Evolutionary conservation across 2,797 vertebrate genomes (phyloP), one percentile per base, ranked within the genome.

Genomic region (Kryptolebias ocellatus): DNA sequence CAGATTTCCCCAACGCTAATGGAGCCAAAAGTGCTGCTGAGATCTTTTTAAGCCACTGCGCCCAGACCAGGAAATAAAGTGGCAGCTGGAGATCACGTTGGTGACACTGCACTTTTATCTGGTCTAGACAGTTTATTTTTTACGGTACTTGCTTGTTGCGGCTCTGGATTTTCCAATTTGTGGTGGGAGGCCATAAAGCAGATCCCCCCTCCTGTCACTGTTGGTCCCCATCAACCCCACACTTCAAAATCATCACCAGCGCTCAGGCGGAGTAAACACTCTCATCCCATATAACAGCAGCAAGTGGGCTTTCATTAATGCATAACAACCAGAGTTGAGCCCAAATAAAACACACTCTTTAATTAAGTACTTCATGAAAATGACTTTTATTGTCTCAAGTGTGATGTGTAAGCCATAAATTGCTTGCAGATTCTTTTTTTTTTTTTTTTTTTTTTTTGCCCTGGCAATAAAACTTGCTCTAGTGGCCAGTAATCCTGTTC

Each of bases 361-460:
- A 84, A 91, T 86, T 85, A 84, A 79, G 75, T 42, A 66, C 54
- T 70, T 66, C 27, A 46, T 77, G 72, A 82, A 81, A 74, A 71
- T 55, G 54, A 20, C 14, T 82, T 90, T 90, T 81, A 90, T 63
- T 83, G 72, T 70, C 15, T 31, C 64, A 67, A 60, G 79, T 71
- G 80, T 81, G 79, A 81, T 68, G 31, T 67, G 37, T 39, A 44
- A 29, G 49, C 56, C 59, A 50, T 81, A 74, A 64, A 83, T 24
- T 59, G 53, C 52, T 61, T 49, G 55, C 60, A 44, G 46, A 67
- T 56, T 70, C 70, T 67, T 37, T 49, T 72, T 76, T 31, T 31
- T 7, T 37, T 49, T 72, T 76, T 31, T 31, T 7, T 31, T 31
- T 7, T 31, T 31, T 7, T 74, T 72, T 51, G 46, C 42, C 8